phyloP scores from a whole-genome alignment of 1,140 invertebrate species.

The Neodiprion virginianus region DNA sequence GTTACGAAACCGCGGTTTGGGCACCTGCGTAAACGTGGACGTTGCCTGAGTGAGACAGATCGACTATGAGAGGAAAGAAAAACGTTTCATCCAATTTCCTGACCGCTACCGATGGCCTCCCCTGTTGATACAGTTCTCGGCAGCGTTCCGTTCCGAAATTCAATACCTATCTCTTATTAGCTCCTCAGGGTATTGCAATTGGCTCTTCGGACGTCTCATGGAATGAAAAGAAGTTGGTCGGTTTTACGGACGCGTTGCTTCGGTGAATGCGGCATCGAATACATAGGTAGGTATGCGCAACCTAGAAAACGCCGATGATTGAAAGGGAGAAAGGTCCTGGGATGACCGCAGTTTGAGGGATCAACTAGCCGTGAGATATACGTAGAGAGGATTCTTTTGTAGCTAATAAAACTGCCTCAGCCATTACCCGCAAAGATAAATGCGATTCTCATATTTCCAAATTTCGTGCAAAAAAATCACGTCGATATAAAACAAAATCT shows the following conservation, averaged over 20 bases:
- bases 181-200: background rate
- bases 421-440: too few species aligned
- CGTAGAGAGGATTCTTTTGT: background rate
- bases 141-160: conserved; percentile 38
- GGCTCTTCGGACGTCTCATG: conserved; percentile 14
- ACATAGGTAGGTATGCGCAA: background rate
- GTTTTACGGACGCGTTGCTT: conserved; percentile 37
- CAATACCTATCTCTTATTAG: conserved; percentile 26
- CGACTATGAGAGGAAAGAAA: background rate
- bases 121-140: conserved; percentile 25
- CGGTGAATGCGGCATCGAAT: conserved; percentile 26
- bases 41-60: background rate
- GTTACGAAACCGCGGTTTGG: background rate
- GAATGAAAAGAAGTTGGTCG: conserved; percentile 22
- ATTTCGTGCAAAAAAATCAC: too few species aligned
- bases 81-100: background rate
- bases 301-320: background rate
- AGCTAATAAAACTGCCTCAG: background rate
- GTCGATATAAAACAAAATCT: background rate
- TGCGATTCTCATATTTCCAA: too few species aligned
- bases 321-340: background rate
- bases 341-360: background rate
- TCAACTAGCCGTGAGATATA: background rate
- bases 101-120: background rate
- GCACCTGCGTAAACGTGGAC: background rate